These are phyloP conservation scores for Uria aalge DNA, from an alignment of 2,113 vertebrate genomes.

Conservation along the genomic window DNA sequence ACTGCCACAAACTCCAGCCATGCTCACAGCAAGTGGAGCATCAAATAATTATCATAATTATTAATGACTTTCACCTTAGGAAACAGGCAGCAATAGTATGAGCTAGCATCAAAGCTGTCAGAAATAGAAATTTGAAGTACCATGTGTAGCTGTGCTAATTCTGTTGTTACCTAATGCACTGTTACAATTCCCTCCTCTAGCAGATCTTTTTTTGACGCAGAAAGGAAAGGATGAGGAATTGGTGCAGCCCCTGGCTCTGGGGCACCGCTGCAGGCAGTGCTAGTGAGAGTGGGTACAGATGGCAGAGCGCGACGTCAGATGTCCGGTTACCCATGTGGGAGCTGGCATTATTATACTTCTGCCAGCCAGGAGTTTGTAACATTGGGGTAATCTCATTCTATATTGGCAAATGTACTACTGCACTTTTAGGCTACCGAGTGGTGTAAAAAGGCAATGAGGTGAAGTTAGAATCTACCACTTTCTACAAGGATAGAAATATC, in stretches of 20 bases:
- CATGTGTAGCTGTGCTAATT: not conserved
- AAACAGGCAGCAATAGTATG: not conserved
- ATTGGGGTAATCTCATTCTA: not conserved
- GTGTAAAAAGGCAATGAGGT: not conserved
- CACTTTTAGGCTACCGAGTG: not conserved
- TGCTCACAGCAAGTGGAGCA: not conserved
- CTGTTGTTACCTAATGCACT: not conserved
- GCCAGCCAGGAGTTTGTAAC: not conserved
- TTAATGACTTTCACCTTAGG: not conserved
- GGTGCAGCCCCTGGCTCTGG: not conserved
- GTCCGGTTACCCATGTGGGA: not conserved
- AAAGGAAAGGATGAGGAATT: not conserved
- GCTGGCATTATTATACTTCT: not conserved
- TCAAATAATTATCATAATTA: not conserved
- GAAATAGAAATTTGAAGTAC: not conserved
- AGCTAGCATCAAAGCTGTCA: not conserved
- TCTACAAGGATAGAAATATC: not conserved
- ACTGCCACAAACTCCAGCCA: not conserved
- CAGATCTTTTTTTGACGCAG: not conserved
- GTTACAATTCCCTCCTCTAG: not conserved
- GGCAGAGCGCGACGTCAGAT: not conserved
- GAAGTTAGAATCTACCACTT: not conserved
- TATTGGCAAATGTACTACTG: not conserved
- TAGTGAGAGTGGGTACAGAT: not conserved
- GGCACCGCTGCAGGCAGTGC: not conserved